Evolutionary conservation across 2,888 invertebrate species (phyloP).

Genomic region (Blastobasis lacticolella): DNA sequence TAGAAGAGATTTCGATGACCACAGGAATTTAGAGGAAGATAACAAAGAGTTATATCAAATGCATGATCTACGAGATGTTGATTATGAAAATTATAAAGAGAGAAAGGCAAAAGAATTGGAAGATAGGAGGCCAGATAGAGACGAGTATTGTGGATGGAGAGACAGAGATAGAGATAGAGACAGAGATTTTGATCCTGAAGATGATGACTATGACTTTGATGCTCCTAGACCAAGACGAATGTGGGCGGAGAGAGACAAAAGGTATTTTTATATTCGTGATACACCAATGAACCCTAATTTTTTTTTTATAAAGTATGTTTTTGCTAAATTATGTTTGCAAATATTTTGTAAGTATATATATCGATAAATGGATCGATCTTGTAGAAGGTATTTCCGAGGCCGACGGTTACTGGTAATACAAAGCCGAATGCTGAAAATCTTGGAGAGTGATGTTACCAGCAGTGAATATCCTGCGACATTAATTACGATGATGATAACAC

Average conservation of each 20-base stretch:
- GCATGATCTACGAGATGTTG: conserved; percentile 60
- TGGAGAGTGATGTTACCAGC: too few relatives aligned
- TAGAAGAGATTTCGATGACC: conserved; percentile 42
- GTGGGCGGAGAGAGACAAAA: conserved; percentile 31
- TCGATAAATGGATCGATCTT: too few relatives aligned
- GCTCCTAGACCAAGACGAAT: conserved; percentile 34
- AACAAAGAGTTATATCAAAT: conserved; percentile 56
- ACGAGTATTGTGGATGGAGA: conserved; percentile 33
- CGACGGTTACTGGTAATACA: too few relatives aligned
- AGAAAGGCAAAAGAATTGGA: conserved; percentile 45
- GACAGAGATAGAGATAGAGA: conserved; percentile 48
- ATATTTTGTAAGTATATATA: too few relatives aligned
- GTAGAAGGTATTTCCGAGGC: too few relatives aligned
- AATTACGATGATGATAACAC: too few relatives aligned
- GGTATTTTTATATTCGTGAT: conserved; percentile 19
- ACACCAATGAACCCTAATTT: too few relatives aligned
- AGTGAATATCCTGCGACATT: too few relatives aligned
- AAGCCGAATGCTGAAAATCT: too few relatives aligned
- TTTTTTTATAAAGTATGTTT: too few relatives aligned
- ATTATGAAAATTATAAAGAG: conserved; percentile 68
- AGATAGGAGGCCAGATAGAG: conserved; percentile 32
- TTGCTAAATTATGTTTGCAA: too few relatives aligned
- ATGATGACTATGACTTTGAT: conserved; percentile 59
- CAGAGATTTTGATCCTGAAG: conserved; percentile 57
- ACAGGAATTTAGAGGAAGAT: conserved; percentile 42